Percentiles rank a stretch among this genome's conserved stretches.
Conservation (phyloP, 1,140 invertebrate genomes). For the Macrosteles quadrilineatus region DNA sequence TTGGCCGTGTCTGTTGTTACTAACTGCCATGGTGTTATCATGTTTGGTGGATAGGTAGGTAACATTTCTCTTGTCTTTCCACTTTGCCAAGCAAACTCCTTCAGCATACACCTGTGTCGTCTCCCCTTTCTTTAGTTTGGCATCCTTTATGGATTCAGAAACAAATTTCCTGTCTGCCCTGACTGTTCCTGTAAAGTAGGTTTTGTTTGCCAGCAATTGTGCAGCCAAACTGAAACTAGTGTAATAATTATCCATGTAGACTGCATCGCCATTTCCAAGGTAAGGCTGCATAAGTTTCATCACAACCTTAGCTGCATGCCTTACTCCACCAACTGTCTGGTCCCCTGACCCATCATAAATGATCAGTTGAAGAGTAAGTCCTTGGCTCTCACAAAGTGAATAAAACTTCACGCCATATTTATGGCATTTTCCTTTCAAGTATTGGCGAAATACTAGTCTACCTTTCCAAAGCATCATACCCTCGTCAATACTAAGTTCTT, state of each 20-base stretch:
- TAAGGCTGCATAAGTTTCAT: too few species aligned
- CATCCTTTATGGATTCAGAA: slow-evolving; percentile 45
- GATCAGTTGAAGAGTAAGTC: slow-evolving; percentile 22
- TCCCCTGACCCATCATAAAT: slow-evolving; percentile 31
- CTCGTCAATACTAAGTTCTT: slow-evolving; percentile 42
- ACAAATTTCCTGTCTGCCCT: slow-evolving; percentile 47
- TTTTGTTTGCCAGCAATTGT: slow-evolving; percentile 50
- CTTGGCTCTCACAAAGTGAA: slow-evolving; percentile 40
- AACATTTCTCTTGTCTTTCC: too few species aligned
- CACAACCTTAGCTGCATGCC: too few species aligned
- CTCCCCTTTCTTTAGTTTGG: slow-evolving; percentile 48
- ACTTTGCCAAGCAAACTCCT: too few species aligned
- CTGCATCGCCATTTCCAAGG: slow-evolving; percentile 18
- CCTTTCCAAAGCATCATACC: slow-evolving; percentile 45
- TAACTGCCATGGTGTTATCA: too few species aligned
- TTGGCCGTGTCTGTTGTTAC: too few species aligned
- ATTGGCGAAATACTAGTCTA: slow-evolving; percentile 45
- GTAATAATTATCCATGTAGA: slow-evolving; percentile 35
- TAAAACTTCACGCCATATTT: slow-evolving; percentile 47
- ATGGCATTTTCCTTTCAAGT: slow-evolving; percentile 45
- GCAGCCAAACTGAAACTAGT: slow-evolving; percentile 50
- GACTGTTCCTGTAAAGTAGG: slow-evolving; percentile 52
- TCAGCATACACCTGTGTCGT: too few species aligned
- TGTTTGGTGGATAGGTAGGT: too few species aligned
- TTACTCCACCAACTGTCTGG: too few species aligned